Evolutionary conservation across 1,140 invertebrate species (phyloP), one percentile per base, ranked within the genome.

Genomic region (Galendromus occidentalis): DNA sequence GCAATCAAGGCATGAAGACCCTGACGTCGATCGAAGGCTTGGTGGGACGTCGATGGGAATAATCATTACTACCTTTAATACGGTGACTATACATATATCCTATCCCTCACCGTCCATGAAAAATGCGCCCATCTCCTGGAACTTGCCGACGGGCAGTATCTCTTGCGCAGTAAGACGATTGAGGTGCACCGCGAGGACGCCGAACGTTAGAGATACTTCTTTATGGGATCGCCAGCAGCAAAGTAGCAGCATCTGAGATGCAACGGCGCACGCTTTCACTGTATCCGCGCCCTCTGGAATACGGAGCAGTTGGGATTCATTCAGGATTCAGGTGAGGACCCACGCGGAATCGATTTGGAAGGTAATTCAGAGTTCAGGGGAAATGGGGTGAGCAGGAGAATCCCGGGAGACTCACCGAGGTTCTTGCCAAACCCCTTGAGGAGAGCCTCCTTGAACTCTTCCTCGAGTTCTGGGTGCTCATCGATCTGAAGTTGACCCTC

Each of bases 161-260:
- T 55, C 68, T 29, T 42, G 55, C 22, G 44, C 45, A 44, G 41
- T 22, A 51, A 66, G 4, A 14, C 25, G 25, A 17, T 1, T 33
- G 14, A 59, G 51, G 20, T 59, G 22, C 14, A 33, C 17, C 25
- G 51, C 51, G 9, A 59, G 25, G 25, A 81, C 74, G 0, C 83
- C 83, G 68, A 85, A 79, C 0, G 84, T 71, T 7, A 84, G 71
- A 66, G 83, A 84, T 5, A 79, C 72, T 78, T 86, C 85, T 75
- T 86, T 86, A 39, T 85, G 79, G 59, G 82, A 86, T 67, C 90
- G 80, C 92, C 92, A 97, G 7, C 87, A 85, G 74, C 88, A 92
- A 0, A 95, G 78, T 18, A 95, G 73, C 30, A 96, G 79, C 82
- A 87, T 84, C 75, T 91, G 88, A 7, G 88, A 82, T 18, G 84